Evolutionary conservation across 1,140 invertebrate genomes (phyloP).

Genomic region (Drosophila insularis): DNA sequence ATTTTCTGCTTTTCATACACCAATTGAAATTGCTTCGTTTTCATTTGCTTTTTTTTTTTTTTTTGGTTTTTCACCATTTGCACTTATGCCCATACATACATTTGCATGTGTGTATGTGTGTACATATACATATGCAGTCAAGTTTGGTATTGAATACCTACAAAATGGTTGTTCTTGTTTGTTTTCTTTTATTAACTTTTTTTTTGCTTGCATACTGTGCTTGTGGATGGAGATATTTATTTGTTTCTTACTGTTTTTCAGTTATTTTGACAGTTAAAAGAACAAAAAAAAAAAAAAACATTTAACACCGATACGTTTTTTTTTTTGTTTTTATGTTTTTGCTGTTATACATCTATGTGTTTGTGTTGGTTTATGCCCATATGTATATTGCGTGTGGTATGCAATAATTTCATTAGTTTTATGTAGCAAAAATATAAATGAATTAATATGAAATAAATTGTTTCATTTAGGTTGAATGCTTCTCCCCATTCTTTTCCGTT

Average conservation of each 20-base stretch:
- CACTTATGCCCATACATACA: conserved; percentile 40
- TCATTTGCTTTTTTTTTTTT: conserved; percentile 12
- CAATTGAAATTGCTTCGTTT: conserved; percentile 4
- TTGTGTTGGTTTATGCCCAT: conserved; percentile 18
- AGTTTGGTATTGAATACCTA: background rate
- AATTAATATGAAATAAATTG: conserved; percentile 11
- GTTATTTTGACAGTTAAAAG: conserved; percentile 4
- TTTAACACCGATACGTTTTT: conserved; percentile 26
- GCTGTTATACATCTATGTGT: conserved; percentile 25
- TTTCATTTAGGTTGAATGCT: conserved; percentile 4
- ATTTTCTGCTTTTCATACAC: conserved; percentile 28
- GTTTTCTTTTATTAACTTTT: conserved; percentile 21
- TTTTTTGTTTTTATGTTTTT: conserved; percentile 24
- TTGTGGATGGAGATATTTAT: conserved; percentile 46
- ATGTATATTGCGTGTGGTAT: conserved; percentile 19
- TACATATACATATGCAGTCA: conserved; percentile 15
- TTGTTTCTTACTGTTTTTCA: background rate
- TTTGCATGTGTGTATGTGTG: conserved; percentile 19
- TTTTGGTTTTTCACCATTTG: conserved; percentile 28
- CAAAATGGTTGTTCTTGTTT: conserved; percentile 11
- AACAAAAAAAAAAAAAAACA: conserved; percentile 4
- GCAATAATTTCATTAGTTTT: conserved; percentile 24
- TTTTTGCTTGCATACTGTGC: conserved; percentile 11
- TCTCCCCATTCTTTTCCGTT: background rate
- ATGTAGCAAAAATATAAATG: conserved; percentile 16